These are phyloP conservation scores for Rhagoletis pomonella DNA, from an alignment of 1,140 invertebrate genomes.

Conservation along the genomic window DNA sequence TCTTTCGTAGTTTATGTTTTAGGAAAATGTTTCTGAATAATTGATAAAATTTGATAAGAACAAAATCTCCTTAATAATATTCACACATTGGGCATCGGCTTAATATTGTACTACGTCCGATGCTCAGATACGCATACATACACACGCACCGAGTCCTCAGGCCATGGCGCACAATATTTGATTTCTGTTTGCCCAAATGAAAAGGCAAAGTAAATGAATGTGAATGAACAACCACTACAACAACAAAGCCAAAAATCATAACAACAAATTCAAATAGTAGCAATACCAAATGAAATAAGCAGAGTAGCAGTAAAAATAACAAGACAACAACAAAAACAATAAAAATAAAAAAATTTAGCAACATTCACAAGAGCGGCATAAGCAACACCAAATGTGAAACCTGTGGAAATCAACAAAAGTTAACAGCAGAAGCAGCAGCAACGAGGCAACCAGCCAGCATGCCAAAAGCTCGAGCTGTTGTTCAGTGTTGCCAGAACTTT, in stretches of 20 bases:
- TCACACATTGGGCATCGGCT: too few relatives aligned
- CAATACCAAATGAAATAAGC: background rate
- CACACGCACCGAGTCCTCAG: background rate
- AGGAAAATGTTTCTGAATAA: background rate
- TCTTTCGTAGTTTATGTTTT: too few relatives aligned
- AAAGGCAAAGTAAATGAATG: constrained; percentile 21
- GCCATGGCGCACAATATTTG: background rate
- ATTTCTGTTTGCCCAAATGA: background rate
- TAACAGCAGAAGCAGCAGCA: background rate
- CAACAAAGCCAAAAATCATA: background rate
- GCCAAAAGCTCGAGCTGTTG: background rate
- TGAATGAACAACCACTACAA: background rate
- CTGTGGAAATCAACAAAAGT: constrained; percentile 47
- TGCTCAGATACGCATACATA: background rate
- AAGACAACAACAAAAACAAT: constrained; percentile 13
- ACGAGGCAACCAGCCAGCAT: background rate
- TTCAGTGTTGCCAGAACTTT: background rate
- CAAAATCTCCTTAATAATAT: constrained; percentile 3
- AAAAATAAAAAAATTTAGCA: background rate
- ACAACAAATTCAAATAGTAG: background rate
- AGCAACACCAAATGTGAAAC: constrained; percentile 42
- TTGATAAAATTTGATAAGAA: constrained; percentile 1
- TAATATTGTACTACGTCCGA: too few relatives aligned
- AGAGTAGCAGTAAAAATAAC: constrained; percentile 7
- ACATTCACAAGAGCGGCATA: constrained; percentile 33